Evolutionary conservation across 2,113 vertebrate species (phyloP).

Genomic region (Prunella fulvescens): DNA sequence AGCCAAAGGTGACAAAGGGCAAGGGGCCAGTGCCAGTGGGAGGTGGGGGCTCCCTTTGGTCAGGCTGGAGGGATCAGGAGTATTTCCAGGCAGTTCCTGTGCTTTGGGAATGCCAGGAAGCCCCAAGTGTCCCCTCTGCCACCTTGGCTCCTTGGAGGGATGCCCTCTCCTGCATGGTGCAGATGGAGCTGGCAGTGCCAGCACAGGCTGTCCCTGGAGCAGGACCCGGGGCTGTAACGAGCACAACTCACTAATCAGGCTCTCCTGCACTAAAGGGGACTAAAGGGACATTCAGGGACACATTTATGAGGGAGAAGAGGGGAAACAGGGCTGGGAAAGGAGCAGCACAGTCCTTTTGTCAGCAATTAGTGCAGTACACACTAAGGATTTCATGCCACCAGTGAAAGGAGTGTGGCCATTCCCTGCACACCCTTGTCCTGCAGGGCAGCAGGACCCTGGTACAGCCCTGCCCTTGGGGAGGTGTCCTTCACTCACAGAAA

Average conservation of each 20-base stretch:
- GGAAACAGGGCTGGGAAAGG: neutral
- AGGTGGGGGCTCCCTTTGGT: neutral
- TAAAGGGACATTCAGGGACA: neutral
- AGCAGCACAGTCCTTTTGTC: neutral
- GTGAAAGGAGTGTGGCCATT: neutral
- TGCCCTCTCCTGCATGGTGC: neutral
- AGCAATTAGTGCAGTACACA: neutral
- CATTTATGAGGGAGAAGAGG: neutral
- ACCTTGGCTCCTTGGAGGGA: neutral
- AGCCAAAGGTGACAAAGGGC: neutral
- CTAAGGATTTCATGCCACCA: neutral
- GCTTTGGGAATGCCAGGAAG: conserved; percentile 25
- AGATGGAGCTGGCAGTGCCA: neutral
- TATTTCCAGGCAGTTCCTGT: neutral
- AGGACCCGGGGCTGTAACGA: neutral
- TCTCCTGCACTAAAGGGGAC: neutral
- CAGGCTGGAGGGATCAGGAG: neutral
- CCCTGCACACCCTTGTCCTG: neutral
- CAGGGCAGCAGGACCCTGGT: neutral
- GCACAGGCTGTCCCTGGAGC: conserved; percentile 19
- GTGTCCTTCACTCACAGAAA: neutral
- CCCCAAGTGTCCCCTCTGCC: neutral
- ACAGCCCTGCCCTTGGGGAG: neutral
- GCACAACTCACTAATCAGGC: neutral
- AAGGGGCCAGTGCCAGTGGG: neutral